Evolutionary conservation across 2,113 vertebrate genomes (phyloP).

Genomic region (Arizona elegans): DNA sequence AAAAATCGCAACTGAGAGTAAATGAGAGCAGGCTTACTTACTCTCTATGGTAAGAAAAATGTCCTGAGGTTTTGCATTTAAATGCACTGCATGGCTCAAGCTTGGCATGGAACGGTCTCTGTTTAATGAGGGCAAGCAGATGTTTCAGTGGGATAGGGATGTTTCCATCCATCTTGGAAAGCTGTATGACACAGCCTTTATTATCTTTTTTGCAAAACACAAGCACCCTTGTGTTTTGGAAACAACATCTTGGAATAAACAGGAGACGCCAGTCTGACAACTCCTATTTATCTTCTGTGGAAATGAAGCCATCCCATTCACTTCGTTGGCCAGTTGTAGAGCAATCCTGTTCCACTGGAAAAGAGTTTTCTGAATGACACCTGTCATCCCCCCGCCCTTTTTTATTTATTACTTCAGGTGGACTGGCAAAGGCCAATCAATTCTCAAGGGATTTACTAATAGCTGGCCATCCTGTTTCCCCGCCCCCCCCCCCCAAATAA

Average conservation of each 20-base stretch:
- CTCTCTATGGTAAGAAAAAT: neutral
- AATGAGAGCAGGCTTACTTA: neutral
- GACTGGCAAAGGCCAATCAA: neutral
- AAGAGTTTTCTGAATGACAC: neutral
- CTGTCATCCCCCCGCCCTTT: neutral
- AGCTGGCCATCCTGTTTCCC: neutral
- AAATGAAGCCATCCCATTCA: neutral
- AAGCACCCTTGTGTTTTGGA: neutral
- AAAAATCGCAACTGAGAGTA: neutral
- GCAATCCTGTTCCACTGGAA: neutral
- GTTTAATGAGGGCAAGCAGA: slow-evolving; percentile 1
- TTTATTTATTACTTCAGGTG: neutral
- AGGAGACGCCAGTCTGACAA: neutral
- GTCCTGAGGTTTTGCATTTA: neutral
- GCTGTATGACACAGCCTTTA: neutral
- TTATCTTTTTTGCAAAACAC: neutral
- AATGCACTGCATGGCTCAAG: neutral
- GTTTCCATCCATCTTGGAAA: neutral
- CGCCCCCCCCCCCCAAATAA: too few relatives aligned
- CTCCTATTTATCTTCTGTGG: neutral
- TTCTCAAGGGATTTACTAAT: neutral
- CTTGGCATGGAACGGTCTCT: neutral
- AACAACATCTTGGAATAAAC: neutral
- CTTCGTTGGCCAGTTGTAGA: neutral
- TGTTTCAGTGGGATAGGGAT: neutral